Evolutionary conservation across 2,113 vertebrate species (phyloP).

Genomic region (Cyanistes caeruleus): DNA sequence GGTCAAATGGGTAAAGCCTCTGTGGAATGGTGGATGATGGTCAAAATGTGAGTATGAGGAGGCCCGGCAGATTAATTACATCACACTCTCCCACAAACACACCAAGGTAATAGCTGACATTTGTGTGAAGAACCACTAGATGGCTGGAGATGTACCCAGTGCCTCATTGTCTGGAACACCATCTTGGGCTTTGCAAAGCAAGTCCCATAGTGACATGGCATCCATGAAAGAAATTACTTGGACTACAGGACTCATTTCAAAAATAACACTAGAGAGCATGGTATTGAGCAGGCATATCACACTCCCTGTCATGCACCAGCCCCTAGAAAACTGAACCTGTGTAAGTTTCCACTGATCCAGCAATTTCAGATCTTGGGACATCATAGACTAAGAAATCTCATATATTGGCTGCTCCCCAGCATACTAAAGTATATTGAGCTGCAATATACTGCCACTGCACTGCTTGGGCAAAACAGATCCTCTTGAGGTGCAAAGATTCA

Average conservation of each 20-base stretch:
- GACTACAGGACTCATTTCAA: neutral
- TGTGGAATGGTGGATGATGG: neutral
- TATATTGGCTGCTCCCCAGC: accelerated
- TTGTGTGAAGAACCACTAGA: accelerated
- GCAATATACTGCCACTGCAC: too few relatives aligned
- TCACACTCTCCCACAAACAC: neutral
- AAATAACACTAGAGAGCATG: neutral
- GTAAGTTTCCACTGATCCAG: neutral
- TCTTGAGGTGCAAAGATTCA: neutral
- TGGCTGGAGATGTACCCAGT: neutral
- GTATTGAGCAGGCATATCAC: neutral
- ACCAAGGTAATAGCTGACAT: neutral
- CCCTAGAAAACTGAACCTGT: neutral
- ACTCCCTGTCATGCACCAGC: neutral
- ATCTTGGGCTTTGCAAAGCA: neutral
- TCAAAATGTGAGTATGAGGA: neutral
- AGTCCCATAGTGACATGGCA: neutral
- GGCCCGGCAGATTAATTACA: neutral
- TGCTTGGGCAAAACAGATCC: neutral
- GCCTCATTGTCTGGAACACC: neutral
- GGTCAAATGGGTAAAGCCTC: neutral
- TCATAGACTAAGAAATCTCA: neutral
- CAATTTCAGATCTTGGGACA: neutral
- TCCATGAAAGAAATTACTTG: neutral
- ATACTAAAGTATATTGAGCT: too few relatives aligned